Evolutionary conservation across 2,797 vertebrate genomes (phyloP).

Genomic region (Clarias platycephalus): DNA sequence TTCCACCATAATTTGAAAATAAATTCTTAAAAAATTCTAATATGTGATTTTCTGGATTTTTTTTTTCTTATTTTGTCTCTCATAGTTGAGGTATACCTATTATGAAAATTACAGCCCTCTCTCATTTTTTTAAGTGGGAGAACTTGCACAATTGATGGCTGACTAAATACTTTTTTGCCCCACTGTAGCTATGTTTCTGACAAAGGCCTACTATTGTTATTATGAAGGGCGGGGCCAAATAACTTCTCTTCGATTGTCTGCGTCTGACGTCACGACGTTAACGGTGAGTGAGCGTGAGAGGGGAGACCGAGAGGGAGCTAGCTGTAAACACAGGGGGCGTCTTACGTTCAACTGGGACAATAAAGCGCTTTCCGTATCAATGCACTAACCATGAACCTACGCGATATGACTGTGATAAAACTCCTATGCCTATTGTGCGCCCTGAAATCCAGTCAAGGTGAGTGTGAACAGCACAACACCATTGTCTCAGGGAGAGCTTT

Average conservation of each 20-base stretch:
- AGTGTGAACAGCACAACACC: conserved; percentile 54
- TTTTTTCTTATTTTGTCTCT: no score
- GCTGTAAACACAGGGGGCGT: conserved; percentile 79
- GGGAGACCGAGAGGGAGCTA: conserved; percentile 67
- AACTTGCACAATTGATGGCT: no score
- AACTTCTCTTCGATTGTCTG: background rate
- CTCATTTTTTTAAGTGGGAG: no score
- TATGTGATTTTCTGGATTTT: no score
- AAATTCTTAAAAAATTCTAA: no score
- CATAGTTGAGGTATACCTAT: no score
- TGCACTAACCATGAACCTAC: conserved; percentile 75
- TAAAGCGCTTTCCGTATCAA: conserved; percentile 75
- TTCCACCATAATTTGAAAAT: no score
- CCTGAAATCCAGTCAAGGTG: conserved; percentile 70
- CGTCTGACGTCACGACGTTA: conserved; percentile 26
- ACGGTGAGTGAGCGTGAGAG: background rate
- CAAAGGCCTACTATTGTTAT: background rate
- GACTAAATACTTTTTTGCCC: no score
- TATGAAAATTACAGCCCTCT: no score
- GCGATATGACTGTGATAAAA: conserved; percentile 69
- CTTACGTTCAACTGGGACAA: conserved; percentile 80
- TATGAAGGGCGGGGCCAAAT: background rate
- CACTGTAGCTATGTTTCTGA: background rate
- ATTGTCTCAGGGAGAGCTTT: conserved; percentile 24
- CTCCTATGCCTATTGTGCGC: conserved; percentile 67